phyloP scores from a whole-genome alignment of 2,113 vertebrate genomes.

The Nasalis larvatus region DNA sequence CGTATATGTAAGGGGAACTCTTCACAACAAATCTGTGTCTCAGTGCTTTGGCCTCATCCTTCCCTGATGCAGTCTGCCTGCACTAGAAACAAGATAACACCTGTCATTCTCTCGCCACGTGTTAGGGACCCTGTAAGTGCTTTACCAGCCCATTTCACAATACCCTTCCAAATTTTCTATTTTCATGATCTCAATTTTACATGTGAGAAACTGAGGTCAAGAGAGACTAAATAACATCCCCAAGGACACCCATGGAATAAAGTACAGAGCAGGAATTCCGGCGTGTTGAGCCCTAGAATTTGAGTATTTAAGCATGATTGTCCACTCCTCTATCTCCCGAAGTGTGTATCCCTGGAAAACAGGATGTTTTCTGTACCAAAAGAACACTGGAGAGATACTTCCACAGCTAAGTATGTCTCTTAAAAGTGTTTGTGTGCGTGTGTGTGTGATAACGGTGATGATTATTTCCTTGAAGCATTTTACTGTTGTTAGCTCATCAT shows the following conservation, averaged over 20 bases:
- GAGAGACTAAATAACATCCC: neutral
- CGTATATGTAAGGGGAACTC: neutral
- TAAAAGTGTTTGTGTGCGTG: neutral
- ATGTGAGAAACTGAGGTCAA: neutral
- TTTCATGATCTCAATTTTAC: neutral
- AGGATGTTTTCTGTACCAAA: neutral
- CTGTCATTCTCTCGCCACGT: no score
- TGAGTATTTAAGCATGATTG: neutral
- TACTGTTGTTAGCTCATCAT: neutral
- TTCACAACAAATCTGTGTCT: neutral
- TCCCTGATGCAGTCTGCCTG: neutral
- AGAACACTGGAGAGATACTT: neutral
- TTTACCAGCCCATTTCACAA: neutral
- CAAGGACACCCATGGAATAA: neutral
- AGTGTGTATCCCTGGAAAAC: neutral
- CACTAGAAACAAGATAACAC: neutral
- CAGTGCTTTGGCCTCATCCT: no score
- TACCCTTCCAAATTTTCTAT: neutral
- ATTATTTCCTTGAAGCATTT: neutral
- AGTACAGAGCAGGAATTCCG: neutral
- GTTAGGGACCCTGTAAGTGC: neutral
- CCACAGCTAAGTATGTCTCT: neutral
- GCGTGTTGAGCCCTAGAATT: neutral
- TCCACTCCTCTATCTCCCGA: neutral
- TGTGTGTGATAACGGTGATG: neutral